Percentiles rank a stretch among this genome's conserved stretches.
These are phyloP conservation scores for Misgurnus mizolepis DNA, from an alignment of 2,113 vertebrate species.

Conservation along the genomic window DNA sequence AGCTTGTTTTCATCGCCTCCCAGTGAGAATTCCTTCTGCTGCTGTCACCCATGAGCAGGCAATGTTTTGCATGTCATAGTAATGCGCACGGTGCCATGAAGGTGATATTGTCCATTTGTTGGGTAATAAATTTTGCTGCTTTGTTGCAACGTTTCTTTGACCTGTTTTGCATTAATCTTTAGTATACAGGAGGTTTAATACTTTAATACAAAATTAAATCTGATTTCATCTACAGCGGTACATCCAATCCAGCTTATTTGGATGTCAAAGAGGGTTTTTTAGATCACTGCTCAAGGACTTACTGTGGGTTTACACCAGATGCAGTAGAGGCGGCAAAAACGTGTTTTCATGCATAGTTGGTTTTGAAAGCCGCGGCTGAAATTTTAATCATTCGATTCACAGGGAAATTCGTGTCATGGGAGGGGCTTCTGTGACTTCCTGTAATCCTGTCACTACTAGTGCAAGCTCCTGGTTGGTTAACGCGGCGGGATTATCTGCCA, in stretches of 20 bases:
- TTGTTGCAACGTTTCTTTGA: constrained; percentile 42
- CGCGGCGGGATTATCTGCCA: no score
- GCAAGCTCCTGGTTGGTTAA: no score
- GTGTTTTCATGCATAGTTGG: no score
- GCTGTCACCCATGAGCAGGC: constrained; percentile 44
- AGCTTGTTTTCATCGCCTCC: constrained; percentile 31
- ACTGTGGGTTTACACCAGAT: no score
- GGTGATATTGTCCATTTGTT: constrained; percentile 45
- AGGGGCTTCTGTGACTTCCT: no score
- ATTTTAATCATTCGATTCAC: no score
- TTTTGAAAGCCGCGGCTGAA: no score
- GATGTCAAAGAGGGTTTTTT: not conserved
- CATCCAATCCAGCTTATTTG: not conserved
- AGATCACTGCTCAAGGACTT: not conserved
- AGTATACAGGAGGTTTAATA: constrained; percentile 12
- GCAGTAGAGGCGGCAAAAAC: no score
- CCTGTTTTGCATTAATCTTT: constrained; percentile 22
- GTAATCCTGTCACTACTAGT: no score
- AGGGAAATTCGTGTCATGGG: no score
- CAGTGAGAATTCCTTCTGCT: constrained; percentile 45
- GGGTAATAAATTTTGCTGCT: constrained; percentile 40
- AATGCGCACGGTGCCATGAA: constrained; percentile 49
- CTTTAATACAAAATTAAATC: constrained; percentile 6
- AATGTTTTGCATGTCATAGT: constrained; percentile 53
- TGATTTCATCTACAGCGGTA: constrained; percentile 14